Conservation (phyloP, 1,140 invertebrate species). For the Rhizoglyphus robini region DNA sequence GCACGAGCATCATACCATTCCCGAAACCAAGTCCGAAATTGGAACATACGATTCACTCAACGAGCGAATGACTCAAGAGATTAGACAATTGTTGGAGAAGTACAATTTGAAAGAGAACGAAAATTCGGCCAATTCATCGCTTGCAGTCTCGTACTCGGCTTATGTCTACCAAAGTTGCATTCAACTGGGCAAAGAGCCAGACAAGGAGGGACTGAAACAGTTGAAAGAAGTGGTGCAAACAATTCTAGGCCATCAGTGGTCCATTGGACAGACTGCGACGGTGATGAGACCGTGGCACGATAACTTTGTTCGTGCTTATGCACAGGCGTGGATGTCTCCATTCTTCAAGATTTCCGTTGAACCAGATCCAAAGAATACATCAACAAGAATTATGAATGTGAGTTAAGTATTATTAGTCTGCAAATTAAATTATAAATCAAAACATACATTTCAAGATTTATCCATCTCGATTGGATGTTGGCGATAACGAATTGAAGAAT, state of each 20-base stretch:
- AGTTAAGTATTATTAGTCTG: not conserved
- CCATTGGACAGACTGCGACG: not conserved
- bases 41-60: conserved; percentile 68
- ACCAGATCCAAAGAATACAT: not conserved
- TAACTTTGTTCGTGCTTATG: not conserved
- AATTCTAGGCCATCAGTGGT: not conserved
- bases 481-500: not conserved
- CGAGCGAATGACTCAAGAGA: conserved; percentile 47
- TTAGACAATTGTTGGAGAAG: not conserved
- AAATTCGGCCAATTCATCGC: not conserved
- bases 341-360: not conserved
- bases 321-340: not conserved
- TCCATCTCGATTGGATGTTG: not conserved
- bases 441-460: not conserved
- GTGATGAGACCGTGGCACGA: not conserved
- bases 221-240: not conserved
- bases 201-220: not conserved
- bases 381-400: not conserved
- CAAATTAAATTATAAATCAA: not conserved
- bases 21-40: conserved; percentile 3
- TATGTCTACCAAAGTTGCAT: not conserved
- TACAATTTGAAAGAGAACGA: not conserved
- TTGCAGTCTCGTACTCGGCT: not conserved
- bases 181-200: not conserved
- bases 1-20: conserved; percentile 17